These are phyloP conservation scores for Athetis lepigone DNA, from an alignment of 2,888 invertebrate species.

Conservation along the genomic window DNA sequence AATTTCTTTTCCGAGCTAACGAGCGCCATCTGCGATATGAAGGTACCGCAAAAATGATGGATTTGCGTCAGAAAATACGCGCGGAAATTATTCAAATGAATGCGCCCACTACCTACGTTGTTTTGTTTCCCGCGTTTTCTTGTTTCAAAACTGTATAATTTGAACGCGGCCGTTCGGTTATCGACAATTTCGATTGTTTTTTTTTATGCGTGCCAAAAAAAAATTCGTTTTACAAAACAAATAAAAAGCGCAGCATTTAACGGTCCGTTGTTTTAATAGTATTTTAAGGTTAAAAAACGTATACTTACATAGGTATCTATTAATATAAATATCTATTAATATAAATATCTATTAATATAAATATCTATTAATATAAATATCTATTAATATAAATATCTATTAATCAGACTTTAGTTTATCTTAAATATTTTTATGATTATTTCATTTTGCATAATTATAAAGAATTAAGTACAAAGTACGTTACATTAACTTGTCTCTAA, in stretches of 20 bases:
- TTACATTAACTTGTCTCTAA: no score
- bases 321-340: no score
- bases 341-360: no score
- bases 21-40: conserved; percentile 62
- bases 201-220: conserved; percentile 11
- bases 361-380: no score
- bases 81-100: conserved; percentile 85
- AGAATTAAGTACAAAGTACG: no score
- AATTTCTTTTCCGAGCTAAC: conserved; percentile 33
- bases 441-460: no score
- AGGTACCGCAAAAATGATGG: conserved; percentile 74
- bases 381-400: no score
- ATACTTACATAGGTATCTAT: no score
- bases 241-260: neutral
- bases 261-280: no score
- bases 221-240: neutral
- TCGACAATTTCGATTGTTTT: conserved; percentile 30
- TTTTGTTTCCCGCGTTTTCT: conserved; percentile 65
- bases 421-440: no score
- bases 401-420: no score
- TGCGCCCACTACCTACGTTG: conserved; percentile 67
- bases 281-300: no score
- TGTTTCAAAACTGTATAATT: conserved; percentile 58
- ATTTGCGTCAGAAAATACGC: conserved; percentile 73
- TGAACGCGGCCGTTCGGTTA: conserved; percentile 25